phyloP scores from a whole-genome alignment of 1,140 invertebrate species.

The Leptinotarsa lineolata region DNA sequence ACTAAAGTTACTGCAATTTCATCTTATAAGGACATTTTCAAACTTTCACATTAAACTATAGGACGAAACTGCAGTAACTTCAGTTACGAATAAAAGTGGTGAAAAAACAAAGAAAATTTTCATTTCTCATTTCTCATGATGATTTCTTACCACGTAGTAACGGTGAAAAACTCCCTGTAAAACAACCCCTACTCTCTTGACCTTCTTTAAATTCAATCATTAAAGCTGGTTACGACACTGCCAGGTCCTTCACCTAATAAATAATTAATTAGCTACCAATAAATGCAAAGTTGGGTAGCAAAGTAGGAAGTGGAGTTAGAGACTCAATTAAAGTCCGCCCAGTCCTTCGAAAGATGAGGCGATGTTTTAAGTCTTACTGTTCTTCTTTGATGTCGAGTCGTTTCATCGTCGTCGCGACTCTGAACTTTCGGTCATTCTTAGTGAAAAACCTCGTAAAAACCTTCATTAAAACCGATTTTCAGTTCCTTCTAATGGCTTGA shows the following conservation, averaged over 20 bases:
- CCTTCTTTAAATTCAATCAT: too few relatives aligned
- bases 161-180: too few relatives aligned
- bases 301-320: not conserved
- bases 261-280: conserved; percentile 21
- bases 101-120: too few relatives aligned
- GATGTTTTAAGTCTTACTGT: conserved; percentile 6
- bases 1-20: too few relatives aligned
- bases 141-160: too few relatives aligned
- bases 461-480: conserved; percentile 28
- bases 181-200: too few relatives aligned
- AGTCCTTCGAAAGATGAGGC: not conserved
- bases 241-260: not conserved
- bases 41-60: too few relatives aligned
- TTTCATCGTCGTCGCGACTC: conserved; percentile 14
- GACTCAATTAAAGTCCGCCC: conserved; percentile 13
- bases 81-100: too few relatives aligned
- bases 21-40: too few relatives aligned
- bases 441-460: conserved; percentile 22
- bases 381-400: not conserved
- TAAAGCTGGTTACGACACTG: too few relatives aligned
- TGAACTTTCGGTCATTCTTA: conserved; percentile 26
- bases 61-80: too few relatives aligned
- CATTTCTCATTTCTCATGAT: too few relatives aligned
- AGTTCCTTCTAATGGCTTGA: conserved; percentile 15
- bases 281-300: conserved; percentile 13